These are phyloP conservation scores for Pollimyrus isidori DNA, from an alignment of 2,113 vertebrate species.

Conservation along the genomic window DNA sequence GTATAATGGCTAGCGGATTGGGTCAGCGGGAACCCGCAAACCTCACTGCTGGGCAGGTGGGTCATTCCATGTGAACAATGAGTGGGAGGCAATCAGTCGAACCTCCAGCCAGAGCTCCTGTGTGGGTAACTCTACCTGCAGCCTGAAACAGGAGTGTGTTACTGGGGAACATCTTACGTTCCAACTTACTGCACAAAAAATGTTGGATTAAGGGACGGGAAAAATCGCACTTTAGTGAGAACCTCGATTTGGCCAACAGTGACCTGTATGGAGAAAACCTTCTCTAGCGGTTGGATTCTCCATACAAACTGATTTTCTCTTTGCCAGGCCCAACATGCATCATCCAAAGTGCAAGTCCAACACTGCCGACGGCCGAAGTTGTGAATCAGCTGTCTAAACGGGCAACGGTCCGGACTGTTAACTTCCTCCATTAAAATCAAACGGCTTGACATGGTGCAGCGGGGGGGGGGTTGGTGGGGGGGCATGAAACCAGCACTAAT, in stretches of 20 bases:
- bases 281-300: not conserved
- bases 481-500: not conserved
- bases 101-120: not conserved
- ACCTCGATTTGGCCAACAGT: not conserved
- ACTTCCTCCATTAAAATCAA: not conserved
- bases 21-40: not conserved
- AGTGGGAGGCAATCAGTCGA: not conserved
- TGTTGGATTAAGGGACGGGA: not conserved
- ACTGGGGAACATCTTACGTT: not conserved
- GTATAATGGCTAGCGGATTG: not conserved
- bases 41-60: not conserved
- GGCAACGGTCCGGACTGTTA: not conserved
- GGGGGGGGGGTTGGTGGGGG: not conserved
- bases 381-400: not conserved
- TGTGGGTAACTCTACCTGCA: not conserved
- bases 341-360: not conserved
- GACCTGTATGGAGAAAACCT: not conserved
- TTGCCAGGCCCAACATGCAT: not conserved
- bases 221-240: not conserved
- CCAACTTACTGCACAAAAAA: not conserved
- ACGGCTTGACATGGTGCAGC: not conserved
- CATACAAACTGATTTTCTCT: not conserved
- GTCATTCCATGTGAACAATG: not conserved
- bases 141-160: not conserved
- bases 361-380: not conserved